phyloP scores from a whole-genome alignment of 2,113 vertebrate species.

The Triplophysa dalaica region DNA sequence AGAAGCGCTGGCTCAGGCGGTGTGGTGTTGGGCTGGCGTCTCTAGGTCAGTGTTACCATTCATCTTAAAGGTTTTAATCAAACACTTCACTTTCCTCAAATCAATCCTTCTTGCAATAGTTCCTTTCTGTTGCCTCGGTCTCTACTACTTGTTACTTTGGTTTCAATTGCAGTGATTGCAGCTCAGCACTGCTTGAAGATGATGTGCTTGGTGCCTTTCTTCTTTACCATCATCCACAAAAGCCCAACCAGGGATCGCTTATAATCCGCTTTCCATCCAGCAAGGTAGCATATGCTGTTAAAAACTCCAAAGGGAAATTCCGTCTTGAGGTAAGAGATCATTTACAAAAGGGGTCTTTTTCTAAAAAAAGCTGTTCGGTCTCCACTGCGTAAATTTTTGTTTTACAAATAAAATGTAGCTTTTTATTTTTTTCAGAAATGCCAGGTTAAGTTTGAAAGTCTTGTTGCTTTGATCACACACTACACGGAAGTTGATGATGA shows the following conservation, averaged over 20 bases:
- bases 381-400: not conserved
- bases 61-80: not conserved
- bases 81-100: not conserved
- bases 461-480: conserved; percentile 84
- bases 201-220: conserved; percentile 87
- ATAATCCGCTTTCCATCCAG: conserved; percentile 82
- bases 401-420: not conserved
- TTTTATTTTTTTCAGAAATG: conserved; percentile 72
- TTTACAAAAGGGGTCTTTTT: not conserved
- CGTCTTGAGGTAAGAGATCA: conserved; percentile 78
- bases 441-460: conserved; percentile 76
- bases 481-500: conserved; percentile 72
- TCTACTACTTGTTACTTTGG: too few species aligned
- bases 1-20: conserved; percentile 81
- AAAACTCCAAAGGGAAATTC: conserved; percentile 75
- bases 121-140: not conserved
- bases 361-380: not conserved
- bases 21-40: conserved; percentile 88
- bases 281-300: conserved; percentile 73
- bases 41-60: conserved; percentile 71
- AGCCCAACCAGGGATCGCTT: conserved; percentile 75
- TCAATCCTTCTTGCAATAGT: not conserved
- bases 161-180: conserved; percentile 72
- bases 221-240: conserved; percentile 77
- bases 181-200: conserved; percentile 76